A percentile compares a stretch with the other conserved stretches of the same genome.
phyloP scores from a whole-genome alignment of 2,113 vertebrate species.

The Gambusia affinis region DNA sequence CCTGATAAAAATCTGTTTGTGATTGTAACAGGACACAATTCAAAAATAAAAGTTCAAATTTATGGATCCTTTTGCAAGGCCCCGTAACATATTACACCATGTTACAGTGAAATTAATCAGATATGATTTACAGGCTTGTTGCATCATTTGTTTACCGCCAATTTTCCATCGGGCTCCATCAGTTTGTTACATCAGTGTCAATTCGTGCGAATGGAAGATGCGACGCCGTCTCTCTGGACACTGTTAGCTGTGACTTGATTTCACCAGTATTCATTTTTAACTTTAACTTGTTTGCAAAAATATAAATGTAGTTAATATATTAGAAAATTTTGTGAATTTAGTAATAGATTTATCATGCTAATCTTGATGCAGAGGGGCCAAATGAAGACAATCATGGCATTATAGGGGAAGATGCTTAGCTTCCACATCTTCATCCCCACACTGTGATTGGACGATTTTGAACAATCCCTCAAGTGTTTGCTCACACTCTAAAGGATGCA shows the following conservation, averaged over 20 bases:
- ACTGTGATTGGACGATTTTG: slow-evolving; percentile 70
- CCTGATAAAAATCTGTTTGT: not conserved
- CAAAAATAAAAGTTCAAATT: not conserved
- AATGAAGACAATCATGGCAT: slow-evolving; percentile 17
- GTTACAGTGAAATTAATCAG: slow-evolving; percentile 79
- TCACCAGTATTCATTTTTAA: not conserved
- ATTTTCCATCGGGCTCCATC: slow-evolving; percentile 79
- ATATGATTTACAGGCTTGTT: slow-evolving; percentile 73
- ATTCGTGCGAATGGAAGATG: slow-evolving; percentile 64
- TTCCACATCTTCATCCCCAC: slow-evolving; percentile 26
- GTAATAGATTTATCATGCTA: not conserved
- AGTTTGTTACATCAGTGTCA: slow-evolving; percentile 80
- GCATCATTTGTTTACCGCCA: slow-evolving; percentile 85
- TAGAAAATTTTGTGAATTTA: not conserved
- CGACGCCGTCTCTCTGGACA: slow-evolving; percentile 31
- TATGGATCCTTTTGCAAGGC: not conserved
- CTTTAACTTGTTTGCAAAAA: not conserved
- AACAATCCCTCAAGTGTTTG: slow-evolving; percentile 69
- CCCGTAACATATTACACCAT: slow-evolving; percentile 65
- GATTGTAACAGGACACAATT: not conserved
- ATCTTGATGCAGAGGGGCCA: slow-evolving; percentile 21
- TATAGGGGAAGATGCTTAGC: slow-evolving; percentile 51
- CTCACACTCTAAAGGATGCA: slow-evolving; percentile 56
- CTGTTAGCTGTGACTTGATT: not conserved
- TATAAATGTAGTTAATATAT: not conserved